Percentiles rank a stretch among this genome's conserved stretches.
phyloP scores from a whole-genome alignment of 1,140 invertebrate species.

The Wasmannia auropunctata region DNA sequence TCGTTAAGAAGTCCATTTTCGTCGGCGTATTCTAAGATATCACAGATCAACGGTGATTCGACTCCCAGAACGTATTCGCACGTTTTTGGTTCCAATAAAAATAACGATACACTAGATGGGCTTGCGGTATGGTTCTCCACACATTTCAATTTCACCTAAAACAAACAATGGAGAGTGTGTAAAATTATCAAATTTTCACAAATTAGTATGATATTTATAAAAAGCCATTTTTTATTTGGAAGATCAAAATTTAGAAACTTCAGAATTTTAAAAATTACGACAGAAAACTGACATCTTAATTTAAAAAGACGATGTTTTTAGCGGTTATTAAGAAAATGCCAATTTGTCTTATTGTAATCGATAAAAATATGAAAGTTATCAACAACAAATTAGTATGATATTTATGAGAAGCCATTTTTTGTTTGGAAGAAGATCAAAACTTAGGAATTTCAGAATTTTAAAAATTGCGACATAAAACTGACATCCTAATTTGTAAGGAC shows the following conservation, averaged over 20 bases:
- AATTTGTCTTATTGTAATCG: background rate
- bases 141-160: constrained; percentile 92
- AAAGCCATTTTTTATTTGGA: background rate
- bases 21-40: constrained; percentile 91
- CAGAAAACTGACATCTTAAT: background rate
- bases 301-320: background rate
- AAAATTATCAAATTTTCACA: too few species aligned
- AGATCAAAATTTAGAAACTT: background rate
- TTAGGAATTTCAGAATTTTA: background rate
- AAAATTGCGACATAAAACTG: background rate
- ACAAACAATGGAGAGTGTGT: background rate
- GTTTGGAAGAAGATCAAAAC: background rate
- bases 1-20: constrained; percentile 88
- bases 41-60: constrained; percentile 95
- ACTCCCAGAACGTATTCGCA: constrained; percentile 97
- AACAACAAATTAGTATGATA: background rate
- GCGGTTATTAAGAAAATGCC: background rate
- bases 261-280: background rate
- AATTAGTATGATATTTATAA: too few species aligned
- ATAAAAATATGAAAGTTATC: background rate
- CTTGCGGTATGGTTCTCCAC: constrained; percentile 87
- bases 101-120: constrained; percentile 93
- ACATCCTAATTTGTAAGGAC: background rate
- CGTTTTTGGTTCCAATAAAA: constrained; percentile 94
- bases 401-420: background rate